Percentiles rank a stretch among this genome's conserved stretches.
Conservation (phyloP, 1,140 invertebrate species). For the Drosophila pseudoobscura region DNA sequence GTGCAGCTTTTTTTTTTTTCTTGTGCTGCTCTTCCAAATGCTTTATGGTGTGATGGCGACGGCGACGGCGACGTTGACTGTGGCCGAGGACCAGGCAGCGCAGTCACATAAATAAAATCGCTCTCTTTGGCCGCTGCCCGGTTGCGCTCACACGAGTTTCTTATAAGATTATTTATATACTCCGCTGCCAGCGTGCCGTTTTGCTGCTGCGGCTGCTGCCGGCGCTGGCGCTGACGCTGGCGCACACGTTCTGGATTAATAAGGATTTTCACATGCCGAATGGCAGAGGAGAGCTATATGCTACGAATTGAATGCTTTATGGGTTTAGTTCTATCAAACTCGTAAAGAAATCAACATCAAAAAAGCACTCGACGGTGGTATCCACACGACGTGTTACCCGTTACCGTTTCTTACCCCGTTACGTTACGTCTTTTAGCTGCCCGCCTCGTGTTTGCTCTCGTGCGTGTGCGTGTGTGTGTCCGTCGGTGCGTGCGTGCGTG, state of each 20-base stretch:
- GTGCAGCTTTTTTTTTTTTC: too few relatives aligned
- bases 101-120: slow-evolving; percentile 45
- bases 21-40: too few relatives aligned
- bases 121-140: slow-evolving; percentile 27
- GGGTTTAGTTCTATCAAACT: slow-evolving; percentile 84
- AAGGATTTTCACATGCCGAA: slow-evolving; percentile 82
- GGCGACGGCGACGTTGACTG: slow-evolving; percentile 10
- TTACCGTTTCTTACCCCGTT: slow-evolving; percentile 27
- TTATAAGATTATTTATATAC: slow-evolving; percentile 50
- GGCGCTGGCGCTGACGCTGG: slow-evolving; percentile 41
- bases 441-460: slow-evolving; percentile 11
- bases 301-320: slow-evolving; percentile 84
- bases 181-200: slow-evolving; percentile 12
- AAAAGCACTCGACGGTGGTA: slow-evolving; percentile 71
- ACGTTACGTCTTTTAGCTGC: not conserved
- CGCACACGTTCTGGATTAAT: slow-evolving; percentile 76
- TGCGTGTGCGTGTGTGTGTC: not conserved
- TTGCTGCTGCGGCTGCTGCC: slow-evolving; percentile 2
- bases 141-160: slow-evolving; percentile 28
- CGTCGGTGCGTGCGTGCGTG: slow-evolving; percentile 31
- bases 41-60: not conserved
- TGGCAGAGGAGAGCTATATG: slow-evolving; percentile 59
- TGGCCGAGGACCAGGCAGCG: slow-evolving; percentile 8
- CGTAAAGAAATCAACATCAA: slow-evolving; percentile 84
- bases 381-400: slow-evolving; percentile 48